Conservation (phyloP, 2,113 vertebrate species). For the Gallinago jamesoni region DNA sequence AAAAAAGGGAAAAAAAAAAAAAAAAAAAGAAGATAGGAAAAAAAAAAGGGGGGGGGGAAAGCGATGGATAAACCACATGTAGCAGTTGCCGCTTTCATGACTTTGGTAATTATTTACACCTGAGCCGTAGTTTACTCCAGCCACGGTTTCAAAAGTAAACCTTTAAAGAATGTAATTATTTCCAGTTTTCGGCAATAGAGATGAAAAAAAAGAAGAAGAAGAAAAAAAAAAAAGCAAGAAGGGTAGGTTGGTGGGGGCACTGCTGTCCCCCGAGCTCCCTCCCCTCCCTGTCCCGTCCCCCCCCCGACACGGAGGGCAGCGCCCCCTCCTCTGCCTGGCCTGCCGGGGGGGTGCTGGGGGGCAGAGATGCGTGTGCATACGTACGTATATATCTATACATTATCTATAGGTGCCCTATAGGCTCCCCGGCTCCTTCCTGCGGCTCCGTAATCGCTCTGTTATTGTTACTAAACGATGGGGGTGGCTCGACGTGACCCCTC, state of each 20-base stretch:
- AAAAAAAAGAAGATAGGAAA: too few relatives aligned
- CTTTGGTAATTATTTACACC: slow-evolving; percentile 61
- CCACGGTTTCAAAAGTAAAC: slow-evolving; percentile 34
- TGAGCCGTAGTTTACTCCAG: slow-evolving; percentile 37
- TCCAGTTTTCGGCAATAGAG: slow-evolving; percentile 23
- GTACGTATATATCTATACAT: accelerated
- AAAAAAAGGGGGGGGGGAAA: too few relatives aligned
- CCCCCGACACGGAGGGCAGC: not conserved
- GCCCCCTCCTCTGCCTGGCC: not conserved
- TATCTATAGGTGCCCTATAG: not conserved
- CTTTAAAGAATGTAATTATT: slow-evolving; percentile 58
- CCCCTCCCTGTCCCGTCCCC: not conserved
- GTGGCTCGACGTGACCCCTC: slow-evolving; percentile 75
- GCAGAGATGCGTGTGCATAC: accelerated
- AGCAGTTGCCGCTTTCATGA: slow-evolving; percentile 34
- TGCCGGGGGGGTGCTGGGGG: not conserved
- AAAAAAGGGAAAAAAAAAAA: too few relatives aligned
- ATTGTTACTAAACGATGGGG: slow-evolving; percentile 74
- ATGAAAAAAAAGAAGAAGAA: not conserved
- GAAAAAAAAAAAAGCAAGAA: not conserved
- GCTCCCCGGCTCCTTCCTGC: slow-evolving; percentile 28
- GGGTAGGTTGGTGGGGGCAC: not conserved
- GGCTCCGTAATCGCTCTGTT: slow-evolving; percentile 71
- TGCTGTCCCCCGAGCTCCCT: not conserved
- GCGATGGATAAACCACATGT: not conserved